A percentile compares a stretch with the other conserved stretches of the same genome.
These are phyloP conservation scores for Ectropis crepuscularia DNA, from an alignment of 2,888 invertebrate species.

Conservation along the genomic window DNA sequence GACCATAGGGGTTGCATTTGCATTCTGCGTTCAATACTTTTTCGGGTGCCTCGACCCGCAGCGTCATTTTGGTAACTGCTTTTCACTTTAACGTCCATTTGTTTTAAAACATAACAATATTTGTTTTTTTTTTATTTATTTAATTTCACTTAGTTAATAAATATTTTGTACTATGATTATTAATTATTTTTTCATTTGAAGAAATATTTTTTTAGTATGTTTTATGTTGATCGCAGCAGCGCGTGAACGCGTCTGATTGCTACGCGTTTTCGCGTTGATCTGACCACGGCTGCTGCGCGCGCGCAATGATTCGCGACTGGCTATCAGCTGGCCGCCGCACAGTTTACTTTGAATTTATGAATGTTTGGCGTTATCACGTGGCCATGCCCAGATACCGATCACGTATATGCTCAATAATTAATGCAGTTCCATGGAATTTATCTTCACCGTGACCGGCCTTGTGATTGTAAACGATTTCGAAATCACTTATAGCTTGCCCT, in stretches of 20 bases:
- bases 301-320: slow-evolving; percentile 66
- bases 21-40: slow-evolving; percentile 73
- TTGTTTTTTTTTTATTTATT: not conserved
- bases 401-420: slow-evolving; percentile 53
- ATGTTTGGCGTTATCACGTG: slow-evolving; percentile 72
- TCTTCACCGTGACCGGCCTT: slow-evolving; percentile 31
- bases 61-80: slow-evolving; percentile 74
- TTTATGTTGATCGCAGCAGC: slow-evolving; percentile 24
- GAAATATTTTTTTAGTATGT: slow-evolving; percentile 1
- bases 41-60: slow-evolving; percentile 80
- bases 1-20: slow-evolving; percentile 67
- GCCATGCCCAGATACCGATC: slow-evolving; percentile 51
- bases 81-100: slow-evolving; percentile 68
- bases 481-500: slow-evolving; percentile 4
- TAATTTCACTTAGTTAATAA: slow-evolving; percentile 1
- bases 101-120: slow-evolving; percentile 44
- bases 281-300: slow-evolving; percentile 62
- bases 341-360: slow-evolving; percentile 81
- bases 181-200: slow-evolving; percentile 24
- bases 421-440: slow-evolving; percentile 36
- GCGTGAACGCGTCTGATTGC: slow-evolving; percentile 62
- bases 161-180: slow-evolving; percentile 18
- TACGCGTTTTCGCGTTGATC: slow-evolving; percentile 53
- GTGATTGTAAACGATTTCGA: slow-evolving; percentile 26
- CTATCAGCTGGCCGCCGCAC: slow-evolving; percentile 72